Evolutionary conservation across 2,888 invertebrate genomes (phyloP), one percentile per base, ranked within the genome.

Genomic region (Polyploca ridens): DNA sequence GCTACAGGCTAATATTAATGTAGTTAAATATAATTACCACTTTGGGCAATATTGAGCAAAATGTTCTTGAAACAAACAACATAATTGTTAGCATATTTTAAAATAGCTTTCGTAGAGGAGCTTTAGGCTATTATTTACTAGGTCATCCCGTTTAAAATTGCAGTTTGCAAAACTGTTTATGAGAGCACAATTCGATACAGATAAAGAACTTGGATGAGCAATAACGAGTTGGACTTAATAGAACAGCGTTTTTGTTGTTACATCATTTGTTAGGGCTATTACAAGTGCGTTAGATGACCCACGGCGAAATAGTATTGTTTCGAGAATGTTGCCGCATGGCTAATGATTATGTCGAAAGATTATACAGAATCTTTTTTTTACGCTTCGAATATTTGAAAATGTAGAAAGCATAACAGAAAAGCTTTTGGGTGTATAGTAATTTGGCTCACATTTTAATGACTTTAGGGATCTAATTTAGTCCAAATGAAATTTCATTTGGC

Each of bases 251-350:
- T 62, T 62, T 62, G 33, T 41, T 10, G 8, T 62, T 44, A 46
- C 33, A 41, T 62, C n/a, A 62, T 16, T 54, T 19, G n/a, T 10
- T 46, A 41, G 33, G 44, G 33, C 44, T n/a, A 62, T 62, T 41
- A 10, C 49, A 27, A 62, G 57, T 44, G 11, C n/a, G 27, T 54
- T 19, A 54, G 54, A 54, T 54, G 54, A 54, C 10, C 54, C 54
- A 54, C 54, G 6, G 54, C n/a, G 54, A 19, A 54, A 54, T 54
- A 19, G 19, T 54, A 54, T 54, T 54, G 54, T 54, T 54, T 19
- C 54, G 19, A 54, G 54, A 54, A 16, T 54, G 10, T 54, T 54
- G 54, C 54, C 27, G 19, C 10, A 54, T 54, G 3, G 19, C 54
- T 54, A 54, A 54, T 54, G 54, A 2, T 54, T 54, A 19, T 54